Conservation (phyloP, 2,113 vertebrate species). For the Colius striatus region DNA sequence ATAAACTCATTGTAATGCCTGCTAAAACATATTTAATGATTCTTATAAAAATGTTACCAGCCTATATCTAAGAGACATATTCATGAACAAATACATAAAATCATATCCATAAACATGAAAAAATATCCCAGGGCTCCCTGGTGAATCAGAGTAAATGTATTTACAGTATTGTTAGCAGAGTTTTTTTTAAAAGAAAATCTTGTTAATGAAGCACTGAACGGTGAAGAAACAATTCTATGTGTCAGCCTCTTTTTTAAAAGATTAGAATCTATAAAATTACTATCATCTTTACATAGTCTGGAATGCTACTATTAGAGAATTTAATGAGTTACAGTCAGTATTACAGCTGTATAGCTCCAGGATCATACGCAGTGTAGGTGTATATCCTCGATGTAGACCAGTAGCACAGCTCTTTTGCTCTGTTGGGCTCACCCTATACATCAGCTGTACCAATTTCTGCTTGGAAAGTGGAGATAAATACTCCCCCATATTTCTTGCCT, state of each 20-base stretch:
- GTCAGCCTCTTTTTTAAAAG: not conserved
- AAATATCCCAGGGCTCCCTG: not conserved
- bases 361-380: not conserved
- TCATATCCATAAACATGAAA: not conserved
- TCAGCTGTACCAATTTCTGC: not conserved
- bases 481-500: not conserved
- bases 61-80: not conserved
- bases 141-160: not conserved
- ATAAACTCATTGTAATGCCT: not conserved
- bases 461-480: not conserved
- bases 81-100: not conserved
- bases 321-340: not conserved
- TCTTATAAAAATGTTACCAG: not conserved
- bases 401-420: not conserved
- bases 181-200: not conserved
- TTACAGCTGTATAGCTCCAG: not conserved
- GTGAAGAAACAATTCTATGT: not conserved
- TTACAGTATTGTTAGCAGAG: not conserved
- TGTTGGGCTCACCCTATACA: not conserved
- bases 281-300: not conserved
- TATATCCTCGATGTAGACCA: not conserved
- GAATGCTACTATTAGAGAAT: not conserved
- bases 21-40: not conserved
- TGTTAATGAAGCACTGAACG: not conserved
- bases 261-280: not conserved